phyloP scores from a whole-genome alignment of 2,797 vertebrate genomes.

The Thamnophis elegans region DNA sequence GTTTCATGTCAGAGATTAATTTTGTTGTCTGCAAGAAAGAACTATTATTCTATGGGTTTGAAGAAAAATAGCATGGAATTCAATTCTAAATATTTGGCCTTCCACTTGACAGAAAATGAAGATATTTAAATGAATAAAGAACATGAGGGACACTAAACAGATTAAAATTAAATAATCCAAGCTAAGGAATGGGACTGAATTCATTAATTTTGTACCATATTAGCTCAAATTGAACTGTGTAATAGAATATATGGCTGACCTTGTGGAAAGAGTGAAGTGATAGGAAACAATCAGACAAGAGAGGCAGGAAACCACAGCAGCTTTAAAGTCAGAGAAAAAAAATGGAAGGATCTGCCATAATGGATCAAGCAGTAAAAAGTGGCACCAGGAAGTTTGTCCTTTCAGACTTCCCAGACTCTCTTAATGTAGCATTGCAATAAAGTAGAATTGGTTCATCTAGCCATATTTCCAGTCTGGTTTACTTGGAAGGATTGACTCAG shows the following conservation, averaged over 20 bases:
- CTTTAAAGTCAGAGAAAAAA: not conserved
- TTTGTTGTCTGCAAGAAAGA: not conserved
- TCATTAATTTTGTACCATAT: not conserved
- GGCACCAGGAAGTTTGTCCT: not conserved
- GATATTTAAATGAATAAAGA: not conserved
- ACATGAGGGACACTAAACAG: constrained; percentile 31
- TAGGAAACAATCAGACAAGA: not conserved
- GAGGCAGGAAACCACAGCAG: not conserved
- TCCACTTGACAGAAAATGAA: not conserved
- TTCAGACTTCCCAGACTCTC: not conserved
- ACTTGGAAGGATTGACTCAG: not conserved
- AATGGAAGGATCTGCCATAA: not conserved
- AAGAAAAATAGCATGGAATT: accelerated
- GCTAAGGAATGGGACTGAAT: constrained; percentile 21
- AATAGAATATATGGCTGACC: not conserved
- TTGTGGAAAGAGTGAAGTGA: not conserved
- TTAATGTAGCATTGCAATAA: not conserved
- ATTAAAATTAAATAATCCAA: constrained; percentile 14
- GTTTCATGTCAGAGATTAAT: not conserved
- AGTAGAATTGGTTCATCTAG: not conserved
- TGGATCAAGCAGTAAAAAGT: not conserved
- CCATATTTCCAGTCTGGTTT: not conserved
- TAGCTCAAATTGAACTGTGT: not conserved
- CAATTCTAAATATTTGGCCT: not conserved
- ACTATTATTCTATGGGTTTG: constrained; percentile 12